These are phyloP conservation scores for Hypocryptadius cinnamomeus DNA, from an alignment of 2,113 vertebrate genomes.

Conservation along the genomic window DNA sequence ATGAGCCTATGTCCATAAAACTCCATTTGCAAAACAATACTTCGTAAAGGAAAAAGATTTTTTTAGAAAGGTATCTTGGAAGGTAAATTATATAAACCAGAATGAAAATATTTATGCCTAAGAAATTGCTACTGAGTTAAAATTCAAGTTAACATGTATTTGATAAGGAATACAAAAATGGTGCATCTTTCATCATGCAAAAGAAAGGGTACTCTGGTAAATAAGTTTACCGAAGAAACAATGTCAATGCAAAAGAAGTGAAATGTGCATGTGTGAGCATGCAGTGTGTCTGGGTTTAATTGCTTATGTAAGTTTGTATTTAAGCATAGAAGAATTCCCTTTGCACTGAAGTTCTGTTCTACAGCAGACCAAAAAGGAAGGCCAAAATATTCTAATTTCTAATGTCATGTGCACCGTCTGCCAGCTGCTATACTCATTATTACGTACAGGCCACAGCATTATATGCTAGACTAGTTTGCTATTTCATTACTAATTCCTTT, in stretches of 20 bases:
- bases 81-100: not conserved
- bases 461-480: conserved; percentile 20
- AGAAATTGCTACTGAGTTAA: not conserved
- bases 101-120: not conserved
- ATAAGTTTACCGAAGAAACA: not conserved
- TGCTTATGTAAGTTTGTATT: not conserved
- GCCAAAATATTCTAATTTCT: conserved; percentile 42
- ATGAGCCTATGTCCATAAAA: not conserved
- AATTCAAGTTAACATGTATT: not conserved
- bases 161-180: not conserved
- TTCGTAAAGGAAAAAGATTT: not conserved
- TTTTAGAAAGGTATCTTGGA: not conserved
- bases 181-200: not conserved
- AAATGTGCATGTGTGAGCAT: not conserved
- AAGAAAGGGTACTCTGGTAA: not conserved
- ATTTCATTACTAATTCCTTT: conserved; percentile 17
- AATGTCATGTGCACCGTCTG: conserved; percentile 15
- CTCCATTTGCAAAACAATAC: not conserved
- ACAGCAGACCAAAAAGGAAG: not conserved
- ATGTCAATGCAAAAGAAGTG: not conserved
- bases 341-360: not conserved
- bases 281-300: not conserved
- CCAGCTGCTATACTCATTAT: conserved; percentile 42
- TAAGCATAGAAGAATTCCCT: not conserved
- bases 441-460: not conserved